Percentiles rank a stretch among this genome's conserved stretches.
These are phyloP conservation scores for Anguilla obscura DNA, from an alignment of 2,797 vertebrate genomes.

Conservation along the genomic window DNA sequence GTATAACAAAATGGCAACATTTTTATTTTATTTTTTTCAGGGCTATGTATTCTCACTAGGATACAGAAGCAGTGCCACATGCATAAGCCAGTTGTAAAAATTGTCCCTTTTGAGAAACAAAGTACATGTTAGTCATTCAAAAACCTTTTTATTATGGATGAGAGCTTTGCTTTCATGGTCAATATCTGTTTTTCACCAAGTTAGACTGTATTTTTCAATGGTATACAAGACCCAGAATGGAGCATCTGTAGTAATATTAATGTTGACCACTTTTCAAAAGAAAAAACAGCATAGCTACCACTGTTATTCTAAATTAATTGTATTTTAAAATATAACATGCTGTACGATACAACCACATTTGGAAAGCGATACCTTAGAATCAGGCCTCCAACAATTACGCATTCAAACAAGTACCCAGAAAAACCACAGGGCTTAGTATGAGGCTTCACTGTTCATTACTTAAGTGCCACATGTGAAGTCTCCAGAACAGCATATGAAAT, in stretches of 20 bases:
- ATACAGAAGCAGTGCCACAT: background rate
- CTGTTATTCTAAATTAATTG: background rate
- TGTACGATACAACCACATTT: background rate
- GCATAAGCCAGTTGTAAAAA: background rate
- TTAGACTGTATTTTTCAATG: background rate
- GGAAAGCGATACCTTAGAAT: background rate
- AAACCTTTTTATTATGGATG: conserved; percentile 16
- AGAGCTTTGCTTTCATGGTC: conserved; percentile 6
- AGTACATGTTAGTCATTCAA: background rate
- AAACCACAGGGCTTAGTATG: background rate
- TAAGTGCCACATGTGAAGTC: background rate
- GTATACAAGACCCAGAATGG: background rate
- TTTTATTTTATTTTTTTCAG: background rate
- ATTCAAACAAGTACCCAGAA: background rate
- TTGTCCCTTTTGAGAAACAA: background rate
- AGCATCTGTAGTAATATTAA: background rate
- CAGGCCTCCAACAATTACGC: background rate
- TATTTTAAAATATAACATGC: conserved; percentile 4
- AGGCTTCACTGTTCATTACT: background rate
- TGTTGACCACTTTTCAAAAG: background rate
- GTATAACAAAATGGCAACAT: background rate
- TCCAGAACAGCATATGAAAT: background rate
- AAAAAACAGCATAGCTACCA: background rate
- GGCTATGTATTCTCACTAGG: background rate
- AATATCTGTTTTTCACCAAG: background rate